phyloP scores from a whole-genome alignment of 2,113 vertebrate genomes.

The Seriola rivoliana region DNA sequence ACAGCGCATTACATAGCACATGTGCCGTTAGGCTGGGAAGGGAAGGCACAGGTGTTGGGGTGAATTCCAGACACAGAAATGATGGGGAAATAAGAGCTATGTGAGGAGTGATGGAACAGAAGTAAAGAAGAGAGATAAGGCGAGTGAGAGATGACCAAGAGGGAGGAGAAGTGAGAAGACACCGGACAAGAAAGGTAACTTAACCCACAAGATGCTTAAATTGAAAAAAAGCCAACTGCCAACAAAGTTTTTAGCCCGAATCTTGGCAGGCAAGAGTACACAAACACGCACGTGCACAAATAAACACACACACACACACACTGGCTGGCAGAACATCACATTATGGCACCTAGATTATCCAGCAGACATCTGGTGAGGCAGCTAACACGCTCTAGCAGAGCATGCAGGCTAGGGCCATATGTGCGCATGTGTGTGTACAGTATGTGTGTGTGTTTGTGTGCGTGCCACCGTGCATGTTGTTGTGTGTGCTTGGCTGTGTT shows the following conservation, averaged over 20 bases:
- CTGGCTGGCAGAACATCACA: slow-evolving; percentile 63
- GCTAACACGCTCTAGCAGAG: slow-evolving; percentile 69
- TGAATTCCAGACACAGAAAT: slow-evolving; percentile 46
- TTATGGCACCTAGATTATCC: slow-evolving; percentile 73
- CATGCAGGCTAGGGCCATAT: slow-evolving; percentile 61
- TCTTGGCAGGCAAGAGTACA: slow-evolving; percentile 42
- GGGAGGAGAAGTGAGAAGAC: background rate
- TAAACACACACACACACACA: slow-evolving; percentile 28
- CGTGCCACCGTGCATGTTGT: background rate
- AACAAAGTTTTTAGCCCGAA: slow-evolving; percentile 28
- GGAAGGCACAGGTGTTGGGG: slow-evolving; percentile 63
- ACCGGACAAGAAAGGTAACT: background rate
- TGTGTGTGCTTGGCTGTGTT: background rate
- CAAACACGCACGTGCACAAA: slow-evolving; percentile 15
- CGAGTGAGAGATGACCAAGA: background rate
- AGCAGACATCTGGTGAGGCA: slow-evolving; percentile 79
- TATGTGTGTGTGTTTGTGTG: slow-evolving; percentile 8
- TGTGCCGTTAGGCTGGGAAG: slow-evolving; percentile 39
- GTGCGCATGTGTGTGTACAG: slow-evolving; percentile 32
- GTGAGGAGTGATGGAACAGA: background rate
- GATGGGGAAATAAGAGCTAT: slow-evolving; percentile 16
- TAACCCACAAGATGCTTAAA: slow-evolving; percentile 23
- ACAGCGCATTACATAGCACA: slow-evolving; percentile 38
- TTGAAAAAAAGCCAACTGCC: slow-evolving; percentile 43
- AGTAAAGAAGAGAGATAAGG: background rate